Evolutionary conservation across 2,888 invertebrate species (phyloP).

Genomic region (Sminthurides aquaticus): DNA sequence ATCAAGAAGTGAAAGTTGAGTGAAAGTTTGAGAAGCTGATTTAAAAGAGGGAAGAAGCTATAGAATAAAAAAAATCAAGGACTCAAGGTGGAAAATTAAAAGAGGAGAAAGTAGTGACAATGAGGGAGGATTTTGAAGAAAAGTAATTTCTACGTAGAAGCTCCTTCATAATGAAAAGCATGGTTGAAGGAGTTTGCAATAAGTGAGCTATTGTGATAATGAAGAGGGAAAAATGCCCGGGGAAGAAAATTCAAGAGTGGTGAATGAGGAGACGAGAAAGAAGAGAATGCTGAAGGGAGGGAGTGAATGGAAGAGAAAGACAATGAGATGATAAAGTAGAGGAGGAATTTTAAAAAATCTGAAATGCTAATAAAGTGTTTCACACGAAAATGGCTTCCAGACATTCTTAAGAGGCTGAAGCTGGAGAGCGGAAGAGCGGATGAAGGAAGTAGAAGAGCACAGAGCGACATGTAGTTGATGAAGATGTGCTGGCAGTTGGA

Average conservation of each 20-base stretch:
- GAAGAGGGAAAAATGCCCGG: not conserved
- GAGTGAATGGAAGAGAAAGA: too few relatives aligned
- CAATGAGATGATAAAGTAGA: not conserved
- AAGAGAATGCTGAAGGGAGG: too few relatives aligned
- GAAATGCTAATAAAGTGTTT: not conserved
- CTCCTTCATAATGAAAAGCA: not conserved
- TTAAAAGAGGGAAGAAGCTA: not conserved
- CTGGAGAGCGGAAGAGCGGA: not conserved
- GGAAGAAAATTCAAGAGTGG: not conserved
- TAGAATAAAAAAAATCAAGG: not conserved
- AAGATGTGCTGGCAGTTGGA: too few relatives aligned
- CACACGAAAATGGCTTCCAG: not conserved
- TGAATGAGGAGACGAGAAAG: not conserved
- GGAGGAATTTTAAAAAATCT: not conserved
- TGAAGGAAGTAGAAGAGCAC: too few relatives aligned
- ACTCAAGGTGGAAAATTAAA: not conserved
- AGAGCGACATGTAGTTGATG: too few relatives aligned
- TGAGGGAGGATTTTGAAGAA: not conserved
- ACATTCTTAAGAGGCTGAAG: not conserved
- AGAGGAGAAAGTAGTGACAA: not conserved
- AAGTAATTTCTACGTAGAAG: not conserved
- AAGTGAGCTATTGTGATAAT: not conserved
- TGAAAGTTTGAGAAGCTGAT: not conserved
- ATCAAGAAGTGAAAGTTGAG: too few relatives aligned
- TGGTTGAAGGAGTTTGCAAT: not conserved